Evolutionary conservation across 1,140 invertebrate species (phyloP), one percentile per base, ranked within the genome.

Genomic region (Cyphomyrmex costatus): DNA sequence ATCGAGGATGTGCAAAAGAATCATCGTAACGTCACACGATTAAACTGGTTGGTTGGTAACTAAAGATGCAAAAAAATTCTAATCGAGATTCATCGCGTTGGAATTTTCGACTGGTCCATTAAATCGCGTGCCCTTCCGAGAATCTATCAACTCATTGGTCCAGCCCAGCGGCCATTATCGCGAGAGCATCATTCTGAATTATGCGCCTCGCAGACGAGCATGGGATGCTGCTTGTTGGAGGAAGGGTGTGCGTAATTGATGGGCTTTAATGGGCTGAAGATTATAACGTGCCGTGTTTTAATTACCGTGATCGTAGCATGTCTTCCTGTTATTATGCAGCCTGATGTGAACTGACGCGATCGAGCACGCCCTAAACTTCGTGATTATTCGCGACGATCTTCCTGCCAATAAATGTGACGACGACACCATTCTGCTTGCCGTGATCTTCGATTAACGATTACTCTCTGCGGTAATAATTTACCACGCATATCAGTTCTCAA

Each of bases 241-340:
- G 77, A 63, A 70, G 71, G 86, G 63, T 36, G 42, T 8, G 49
- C 51, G 86, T 91, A 92, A 92, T 92, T 90, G 91, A 92, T 90
- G 86, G 71, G 46, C 87, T 90, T 89, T 91, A 92, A 92, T 92
- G 85, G 91, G 88, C 85, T 78, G 86, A 86, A 92, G 89, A 91
- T 93, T 88, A 89, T 73, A 86, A 56, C 58, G 73, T 87, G 49
- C 73, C 65, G 88, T 76, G 77, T 91, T 92, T 89, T 92, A 93
- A 92, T 92, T 91, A 89, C 86, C 85, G 68, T 80, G 79, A 92
- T 90, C 88, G 60, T 36, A 53, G 42, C 10, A 63, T 33, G n/a
- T 56, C 61, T 86, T 87, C 85, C 87, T 86, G 76, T 86, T 86
- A 87, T 91, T 91, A 91, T 58, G 68, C 90, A 61, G 76, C 80